Conservation (phyloP, 2,113 vertebrate genomes). For the Hydrochoerus hydrochaeris region DNA sequence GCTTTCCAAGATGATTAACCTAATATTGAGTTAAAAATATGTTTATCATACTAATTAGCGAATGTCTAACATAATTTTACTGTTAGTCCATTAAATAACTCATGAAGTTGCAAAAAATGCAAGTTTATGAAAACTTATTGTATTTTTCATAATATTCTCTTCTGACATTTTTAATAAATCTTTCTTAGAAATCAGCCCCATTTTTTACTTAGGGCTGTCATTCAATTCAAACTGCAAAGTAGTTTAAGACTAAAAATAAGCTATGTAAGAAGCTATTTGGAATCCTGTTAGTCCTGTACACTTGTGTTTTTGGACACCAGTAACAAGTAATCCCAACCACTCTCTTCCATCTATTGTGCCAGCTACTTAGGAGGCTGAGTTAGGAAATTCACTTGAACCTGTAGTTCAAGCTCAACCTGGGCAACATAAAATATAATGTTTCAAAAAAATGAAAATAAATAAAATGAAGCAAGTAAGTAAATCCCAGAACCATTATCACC, state of each 20-base stretch:
- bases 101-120: background rate
- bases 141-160: constrained; percentile 24
- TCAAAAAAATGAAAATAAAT: background rate
- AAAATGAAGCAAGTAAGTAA: background rate
- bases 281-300: background rate
- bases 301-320: background rate
- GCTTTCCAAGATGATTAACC: constrained; percentile 10
- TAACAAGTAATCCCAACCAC: background rate
- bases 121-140: constrained; percentile 21
- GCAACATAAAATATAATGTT: background rate
- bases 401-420: background rate
- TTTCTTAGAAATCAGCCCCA: background rate
- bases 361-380: background rate
- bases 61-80: constrained; percentile 10
- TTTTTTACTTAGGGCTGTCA: background rate
- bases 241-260: constrained; percentile 28
- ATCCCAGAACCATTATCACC: background rate
- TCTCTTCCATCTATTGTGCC: background rate
- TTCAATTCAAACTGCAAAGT: background rate
- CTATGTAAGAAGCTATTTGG: background rate
- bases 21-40: constrained; percentile 12
- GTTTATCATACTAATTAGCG: constrained; percentile 18
- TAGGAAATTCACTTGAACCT: background rate
- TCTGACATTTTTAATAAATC: background rate
- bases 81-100: constrained; percentile 49